These are phyloP conservation scores for Pogonocherus hispidulus DNA, from an alignment of 2,888 invertebrate genomes.

Conservation along the genomic window DNA sequence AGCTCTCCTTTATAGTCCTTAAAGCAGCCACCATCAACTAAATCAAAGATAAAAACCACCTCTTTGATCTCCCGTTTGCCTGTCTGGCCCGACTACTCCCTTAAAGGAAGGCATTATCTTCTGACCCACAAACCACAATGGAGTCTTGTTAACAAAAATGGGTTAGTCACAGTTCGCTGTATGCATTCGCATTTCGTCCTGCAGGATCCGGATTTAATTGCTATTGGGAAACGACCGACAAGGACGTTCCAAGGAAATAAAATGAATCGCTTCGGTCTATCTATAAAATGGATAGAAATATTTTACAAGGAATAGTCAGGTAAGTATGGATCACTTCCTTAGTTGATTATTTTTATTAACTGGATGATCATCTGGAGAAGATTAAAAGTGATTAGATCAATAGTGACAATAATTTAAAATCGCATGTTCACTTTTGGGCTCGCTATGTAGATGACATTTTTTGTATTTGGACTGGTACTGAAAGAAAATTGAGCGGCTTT, in stretches of 20 bases:
- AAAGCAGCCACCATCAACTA: slow-evolving; percentile 22
- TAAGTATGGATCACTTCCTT: no score
- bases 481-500: no score
- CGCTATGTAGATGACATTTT: no score
- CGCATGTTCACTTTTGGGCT: no score
- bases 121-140: slow-evolving; percentile 39
- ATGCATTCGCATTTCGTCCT: slow-evolving; percentile 3
- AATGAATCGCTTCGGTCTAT: no score
- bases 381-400: no score
- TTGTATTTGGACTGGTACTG: no score
- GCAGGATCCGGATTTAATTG: slow-evolving; percentile 30
- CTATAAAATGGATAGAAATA: no score
- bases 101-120: slow-evolving; percentile 33
- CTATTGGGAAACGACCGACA: slow-evolving; percentile 43
- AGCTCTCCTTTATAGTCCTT: slow-evolving; percentile 1
- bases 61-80: slow-evolving; percentile 36
- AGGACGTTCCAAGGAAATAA: slow-evolving; percentile 28
- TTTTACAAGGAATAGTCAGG: no score
- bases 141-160: slow-evolving; percentile 36
- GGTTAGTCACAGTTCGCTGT: slow-evolving; percentile 20
- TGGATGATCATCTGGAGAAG: no score
- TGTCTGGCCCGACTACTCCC: background rate
- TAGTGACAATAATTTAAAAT: no score
- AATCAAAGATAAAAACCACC: slow-evolving; percentile 36
- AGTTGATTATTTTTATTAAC: no score